Conservation (phyloP, 1,140 invertebrate species). For the Drosophila novamexicana region DNA sequence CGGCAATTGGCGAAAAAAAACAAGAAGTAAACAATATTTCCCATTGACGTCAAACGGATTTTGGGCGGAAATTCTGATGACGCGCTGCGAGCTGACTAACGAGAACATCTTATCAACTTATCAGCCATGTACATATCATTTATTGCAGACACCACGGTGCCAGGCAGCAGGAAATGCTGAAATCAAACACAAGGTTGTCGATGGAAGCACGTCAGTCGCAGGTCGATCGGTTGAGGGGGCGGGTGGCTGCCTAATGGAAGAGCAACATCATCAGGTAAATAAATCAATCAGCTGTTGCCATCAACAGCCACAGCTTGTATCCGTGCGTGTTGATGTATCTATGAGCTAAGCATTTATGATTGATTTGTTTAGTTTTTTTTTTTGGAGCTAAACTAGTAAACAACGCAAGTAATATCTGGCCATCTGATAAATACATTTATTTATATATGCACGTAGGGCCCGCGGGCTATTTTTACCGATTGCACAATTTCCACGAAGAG, state of each 20-base stretch:
- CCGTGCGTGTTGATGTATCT: slow-evolving; percentile 7
- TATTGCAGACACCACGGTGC: slow-evolving; percentile 32
- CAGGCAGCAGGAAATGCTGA: background rate
- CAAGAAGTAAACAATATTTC: slow-evolving; percentile 25
- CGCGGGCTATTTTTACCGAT: slow-evolving; percentile 27
- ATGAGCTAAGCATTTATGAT: slow-evolving; percentile 22
- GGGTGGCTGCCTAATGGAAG: no score
- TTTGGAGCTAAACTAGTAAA: slow-evolving; percentile 20
- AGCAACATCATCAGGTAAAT: slow-evolving; percentile 47
- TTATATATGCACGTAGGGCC: slow-evolving; percentile 1
- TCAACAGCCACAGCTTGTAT: slow-evolving; percentile 9
- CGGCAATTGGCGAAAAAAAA: slow-evolving; percentile 22
- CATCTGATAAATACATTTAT: slow-evolving; percentile 30
- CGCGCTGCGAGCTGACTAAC: slow-evolving; percentile 35
- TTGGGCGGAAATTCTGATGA: slow-evolving; percentile 47
- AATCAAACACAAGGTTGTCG: slow-evolving; percentile 27
- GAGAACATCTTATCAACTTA: slow-evolving; percentile 34
- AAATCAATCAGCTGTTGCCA: slow-evolving; percentile 61
- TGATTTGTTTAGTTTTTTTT: slow-evolving; percentile 34
- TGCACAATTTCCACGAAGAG: slow-evolving; percentile 26
- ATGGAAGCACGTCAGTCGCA: slow-evolving; percentile 19
- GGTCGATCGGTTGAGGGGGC: background rate
- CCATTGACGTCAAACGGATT: slow-evolving; percentile 67
- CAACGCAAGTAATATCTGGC: slow-evolving; percentile 13
- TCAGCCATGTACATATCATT: slow-evolving; percentile 31